phyloP scores from a whole-genome alignment of 2,113 vertebrate genomes.

The Prunella himalayana region DNA sequence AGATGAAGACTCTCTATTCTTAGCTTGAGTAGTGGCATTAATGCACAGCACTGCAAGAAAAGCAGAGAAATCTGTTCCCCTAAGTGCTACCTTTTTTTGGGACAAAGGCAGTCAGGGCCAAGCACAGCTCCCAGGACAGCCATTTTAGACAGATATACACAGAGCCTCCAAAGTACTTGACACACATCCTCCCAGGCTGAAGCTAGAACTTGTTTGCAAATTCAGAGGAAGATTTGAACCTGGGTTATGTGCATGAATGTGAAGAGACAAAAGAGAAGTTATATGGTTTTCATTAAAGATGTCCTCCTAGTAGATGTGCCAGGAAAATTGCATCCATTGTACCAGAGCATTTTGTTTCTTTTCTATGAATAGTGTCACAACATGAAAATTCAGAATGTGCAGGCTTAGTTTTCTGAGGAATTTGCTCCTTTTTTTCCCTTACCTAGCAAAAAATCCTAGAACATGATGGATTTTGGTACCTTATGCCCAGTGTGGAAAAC shows the following conservation, averaged over 20 bases:
- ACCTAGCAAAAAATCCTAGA: not conserved
- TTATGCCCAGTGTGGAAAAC: not conserved
- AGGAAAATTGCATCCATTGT: not conserved
- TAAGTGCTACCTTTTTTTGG: not conserved
- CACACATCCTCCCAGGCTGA: not conserved
- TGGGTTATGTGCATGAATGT: not conserved
- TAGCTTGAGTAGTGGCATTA: not conserved
- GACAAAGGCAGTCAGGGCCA: not conserved
- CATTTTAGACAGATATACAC: not conserved
- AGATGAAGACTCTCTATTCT: not conserved
- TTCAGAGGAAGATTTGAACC: not conserved
- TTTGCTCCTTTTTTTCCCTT: not conserved
- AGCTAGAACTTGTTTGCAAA: not conserved
- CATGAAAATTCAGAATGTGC: not conserved
- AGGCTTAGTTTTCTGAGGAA: not conserved
- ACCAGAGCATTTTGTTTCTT: not conserved
- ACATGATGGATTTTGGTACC: accelerated
- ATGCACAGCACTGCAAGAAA: not conserved
- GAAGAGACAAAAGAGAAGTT: not conserved
- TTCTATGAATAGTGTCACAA: not conserved
- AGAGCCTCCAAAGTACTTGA: not conserved
- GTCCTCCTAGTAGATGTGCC: not conserved
- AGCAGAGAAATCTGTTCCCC: not conserved
- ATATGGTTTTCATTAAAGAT: not conserved
- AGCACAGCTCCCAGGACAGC: not conserved